Evolutionary conservation across 1,140 invertebrate genomes (phyloP).

Genomic region (Diachasmimorpha longicaudata): DNA sequence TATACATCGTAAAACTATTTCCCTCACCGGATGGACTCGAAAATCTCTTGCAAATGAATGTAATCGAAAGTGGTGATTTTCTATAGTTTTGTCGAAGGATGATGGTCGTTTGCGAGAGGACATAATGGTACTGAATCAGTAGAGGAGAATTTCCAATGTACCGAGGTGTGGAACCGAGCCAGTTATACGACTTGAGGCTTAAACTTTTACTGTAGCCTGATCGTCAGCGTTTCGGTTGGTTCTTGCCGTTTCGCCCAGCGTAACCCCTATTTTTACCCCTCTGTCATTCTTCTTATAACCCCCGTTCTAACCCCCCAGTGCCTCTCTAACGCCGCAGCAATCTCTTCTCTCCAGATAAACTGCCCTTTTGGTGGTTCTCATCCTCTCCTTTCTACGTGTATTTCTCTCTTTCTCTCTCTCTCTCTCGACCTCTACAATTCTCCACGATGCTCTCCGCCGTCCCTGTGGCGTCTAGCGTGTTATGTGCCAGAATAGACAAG

Average conservation of each 20-base stretch:
- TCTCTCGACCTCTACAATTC: neutral
- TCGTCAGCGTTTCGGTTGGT: slow-evolving; percentile 51
- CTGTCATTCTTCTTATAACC: neutral
- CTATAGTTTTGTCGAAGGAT: slow-evolving; percentile 43
- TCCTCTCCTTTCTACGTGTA: neutral
- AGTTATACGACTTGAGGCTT: slow-evolving; percentile 51
- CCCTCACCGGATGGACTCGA: neutral
- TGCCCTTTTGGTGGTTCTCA: slow-evolving; percentile 25
- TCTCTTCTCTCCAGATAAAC: slow-evolving; percentile 42
- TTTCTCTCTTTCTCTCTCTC: neutral
- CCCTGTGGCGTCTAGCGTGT: slow-evolving; percentile 31
- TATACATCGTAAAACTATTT: neutral
- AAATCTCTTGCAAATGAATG: slow-evolving; percentile 34
- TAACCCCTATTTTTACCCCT: neutral
- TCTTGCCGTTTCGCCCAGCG: slow-evolving; percentile 24
- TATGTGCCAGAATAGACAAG: slow-evolving; percentile 40
- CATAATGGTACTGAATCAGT: slow-evolving; percentile 35
- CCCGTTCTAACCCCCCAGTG: slow-evolving; percentile 12
- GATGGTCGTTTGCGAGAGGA: slow-evolving; percentile 45
- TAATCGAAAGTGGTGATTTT: slow-evolving; percentile 48
- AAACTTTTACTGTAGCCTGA: slow-evolving; percentile 52
- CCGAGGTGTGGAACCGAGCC: no score
- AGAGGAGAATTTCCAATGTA: neutral
- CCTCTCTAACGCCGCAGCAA: slow-evolving; percentile 35
- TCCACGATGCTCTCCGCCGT: neutral